Base-by-base conservation (phyloP, 2,113 vertebrate species). In the Chaetodon auriga region DNA sequence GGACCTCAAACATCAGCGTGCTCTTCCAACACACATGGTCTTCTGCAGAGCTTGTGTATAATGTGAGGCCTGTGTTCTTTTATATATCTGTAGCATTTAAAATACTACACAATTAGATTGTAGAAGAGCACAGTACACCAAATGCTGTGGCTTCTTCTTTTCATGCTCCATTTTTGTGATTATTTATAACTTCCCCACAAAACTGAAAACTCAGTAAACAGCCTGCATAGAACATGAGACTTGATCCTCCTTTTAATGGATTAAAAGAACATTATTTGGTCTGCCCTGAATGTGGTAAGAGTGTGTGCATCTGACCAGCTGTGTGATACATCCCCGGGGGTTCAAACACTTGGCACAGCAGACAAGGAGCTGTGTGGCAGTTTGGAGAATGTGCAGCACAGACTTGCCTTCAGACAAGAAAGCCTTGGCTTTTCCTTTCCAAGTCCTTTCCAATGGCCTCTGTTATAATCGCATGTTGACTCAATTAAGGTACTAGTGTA, bases 401-500 rank as follows among this genome's bases (percentile, higher is more conserved):
- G 71, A 48, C 78, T 25, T 13, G 68, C 57, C 75, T 78, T 80
- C 75, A 75, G 73, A 70, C 48, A 78, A 73, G 35, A 82, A 88
- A 78, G 57, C 58, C 30, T 84, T 78, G 46, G 78, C 76, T 72
- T 83, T 89, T 64, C 41, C 23, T 80, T 82, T 64, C 30, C 30
- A 71, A 60, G 58, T 84, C 43, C 62, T 80, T 68, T 83, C 65
- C 60, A 55, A 49, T 13, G 38, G 81, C 46, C 79, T 84, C 57
- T 54, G 76, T 14, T 87, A 63, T 83, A 82, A 45, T 78, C 35
- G 72, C 91, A 92, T 88, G 80, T 84, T 90, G 83, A 86, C 83
- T 92, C 68, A 76, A 89, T 93, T 91, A 90, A 92, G 83, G 89
- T 85, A 87, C 81, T 83, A 77, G 62, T 46, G 41, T 81, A 89